These are phyloP conservation scores for Cydia amplana DNA, from an alignment of 1,140 invertebrate genomes.

Conservation along the genomic window DNA sequence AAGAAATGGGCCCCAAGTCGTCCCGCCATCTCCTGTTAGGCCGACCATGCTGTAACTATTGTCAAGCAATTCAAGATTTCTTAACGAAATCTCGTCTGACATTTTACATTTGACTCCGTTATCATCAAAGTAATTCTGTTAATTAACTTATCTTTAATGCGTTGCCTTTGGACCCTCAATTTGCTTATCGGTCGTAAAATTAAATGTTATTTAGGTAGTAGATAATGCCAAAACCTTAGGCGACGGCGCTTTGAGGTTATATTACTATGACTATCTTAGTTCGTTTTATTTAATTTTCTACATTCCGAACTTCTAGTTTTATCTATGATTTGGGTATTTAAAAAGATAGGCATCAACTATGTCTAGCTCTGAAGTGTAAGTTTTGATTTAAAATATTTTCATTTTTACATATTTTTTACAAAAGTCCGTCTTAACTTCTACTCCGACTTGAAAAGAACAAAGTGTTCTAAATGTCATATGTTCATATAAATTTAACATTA, in stretches of 20 bases:
- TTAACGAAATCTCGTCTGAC: background rate
- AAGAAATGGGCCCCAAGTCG: no score
- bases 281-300: background rate
- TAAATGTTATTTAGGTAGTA: conserved; percentile 1
- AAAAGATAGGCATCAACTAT: no score
- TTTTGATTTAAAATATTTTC: no score
- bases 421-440: no score
- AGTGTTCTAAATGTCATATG: no score
- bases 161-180: background rate
- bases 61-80: background rate
- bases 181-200: conserved; percentile 5
- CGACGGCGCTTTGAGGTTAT: background rate
- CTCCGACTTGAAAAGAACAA: no score
- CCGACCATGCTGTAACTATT: no score
- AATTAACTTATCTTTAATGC: conserved; percentile 10
- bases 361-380: no score
- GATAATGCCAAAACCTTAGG: background rate
- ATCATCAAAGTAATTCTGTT: conserved; percentile 1
- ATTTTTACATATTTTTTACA: no score
- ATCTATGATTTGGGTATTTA: background rate
- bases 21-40: no score
- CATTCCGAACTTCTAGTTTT: background rate
- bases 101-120: background rate
- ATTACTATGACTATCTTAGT: background rate
- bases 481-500: no score